Base-by-base conservation (phyloP, 2,888 invertebrate genomes). In the Diplolepis rosae region DNA sequence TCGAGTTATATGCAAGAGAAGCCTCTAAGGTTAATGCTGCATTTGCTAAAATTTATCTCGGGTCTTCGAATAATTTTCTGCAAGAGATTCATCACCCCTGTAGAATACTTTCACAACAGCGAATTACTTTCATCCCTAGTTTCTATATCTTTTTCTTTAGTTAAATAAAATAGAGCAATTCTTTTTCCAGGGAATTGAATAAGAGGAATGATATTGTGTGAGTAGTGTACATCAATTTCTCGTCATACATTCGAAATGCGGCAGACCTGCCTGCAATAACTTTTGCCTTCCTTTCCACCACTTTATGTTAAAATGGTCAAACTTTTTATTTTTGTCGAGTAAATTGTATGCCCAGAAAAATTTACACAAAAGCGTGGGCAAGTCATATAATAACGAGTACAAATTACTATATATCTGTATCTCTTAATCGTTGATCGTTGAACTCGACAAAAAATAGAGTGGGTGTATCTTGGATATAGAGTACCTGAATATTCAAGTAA, bases 401-500 rank as follows among this genome's bases (percentile, higher is more conserved):
- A 52, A 52, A 28, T 52, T 27, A 15, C 15, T 52, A 15, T 30
- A 52, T 4, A 48, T 52, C 27, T 28, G 15, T 7, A 52, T 28
- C 28, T 15, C 22, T 13, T 13, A 56, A 56, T 56, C 56, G 56
- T 56, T 56, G 56, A 56, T 35, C 56, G 32, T 18, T 32, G 56
- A 39, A 56, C 35, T 35, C 28, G 7, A 52, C n/a, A 18, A 54
- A 18, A 54, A 15, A 30, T 18, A 9, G 1, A 6, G 54, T 51
- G 27, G 32, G 15, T 54, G 30, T 54, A 32, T 32, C 30, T 32
- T 30, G 13, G 32, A 32, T 22, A 32, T 24, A 35, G n/a, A n/a
- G n/a, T 22, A n/a, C 13, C 22, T 13, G 56, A 35, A 22, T 35
- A 35, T 35, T 39, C 18, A 11, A 18, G 24, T 18, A 32, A 35